A percentile compares a stretch with the other conserved stretches of the same genome.
These are phyloP conservation scores for Ceratothoa steindachneri DNA, from an alignment of 2,888 invertebrate genomes.

Conservation along the genomic window DNA sequence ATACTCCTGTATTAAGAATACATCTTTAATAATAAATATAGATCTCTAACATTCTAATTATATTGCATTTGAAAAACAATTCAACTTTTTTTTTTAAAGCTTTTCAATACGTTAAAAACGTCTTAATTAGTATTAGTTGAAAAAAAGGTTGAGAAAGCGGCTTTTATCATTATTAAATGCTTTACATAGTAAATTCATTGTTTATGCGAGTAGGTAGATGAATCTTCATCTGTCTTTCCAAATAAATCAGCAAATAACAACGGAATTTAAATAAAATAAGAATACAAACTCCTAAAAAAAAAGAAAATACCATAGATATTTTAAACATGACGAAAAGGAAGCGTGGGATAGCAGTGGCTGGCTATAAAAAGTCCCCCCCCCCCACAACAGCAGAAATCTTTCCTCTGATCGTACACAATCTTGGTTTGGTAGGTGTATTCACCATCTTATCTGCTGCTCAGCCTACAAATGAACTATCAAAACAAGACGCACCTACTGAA, in stretches of 20 bases:
- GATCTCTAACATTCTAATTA: neutral
- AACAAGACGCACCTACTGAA: too few species aligned
- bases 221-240: neutral
- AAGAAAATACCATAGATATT: too few species aligned
- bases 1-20: neutral
- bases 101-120: neutral
- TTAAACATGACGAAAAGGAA: too few species aligned
- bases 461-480: too few species aligned
- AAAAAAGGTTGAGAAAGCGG: neutral
- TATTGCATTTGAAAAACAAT: constrained; percentile 11
- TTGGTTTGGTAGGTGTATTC: too few species aligned
- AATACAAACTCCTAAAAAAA: too few species aligned
- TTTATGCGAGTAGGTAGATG: neutral
- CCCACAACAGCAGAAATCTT: too few species aligned
- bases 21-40: neutral
- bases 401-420: too few species aligned
- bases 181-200: neutral
- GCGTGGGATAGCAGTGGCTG: too few species aligned
- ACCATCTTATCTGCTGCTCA: too few species aligned
- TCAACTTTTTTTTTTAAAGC: neutral
- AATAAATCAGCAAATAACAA: neutral
- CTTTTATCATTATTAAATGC: neutral
- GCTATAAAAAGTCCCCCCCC: too few species aligned
- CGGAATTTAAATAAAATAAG: too few species aligned
- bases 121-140: neutral